Evolutionary conservation across 2,888 invertebrate genomes (phyloP).

Genomic region (Nephrotoma appendiculata): DNA sequence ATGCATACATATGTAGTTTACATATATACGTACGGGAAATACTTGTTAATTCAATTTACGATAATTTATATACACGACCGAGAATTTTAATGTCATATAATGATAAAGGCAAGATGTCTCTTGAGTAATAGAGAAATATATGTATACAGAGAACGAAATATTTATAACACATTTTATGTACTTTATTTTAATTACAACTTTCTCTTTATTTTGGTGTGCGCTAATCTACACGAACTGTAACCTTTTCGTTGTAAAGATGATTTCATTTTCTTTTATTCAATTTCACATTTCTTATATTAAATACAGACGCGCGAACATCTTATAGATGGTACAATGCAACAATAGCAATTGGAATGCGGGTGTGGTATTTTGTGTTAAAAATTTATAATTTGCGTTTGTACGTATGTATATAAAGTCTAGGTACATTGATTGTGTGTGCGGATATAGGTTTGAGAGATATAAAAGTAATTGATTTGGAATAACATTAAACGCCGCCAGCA

Average conservation of each 20-base stretch:
- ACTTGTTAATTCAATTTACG: background rate
- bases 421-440: background rate
- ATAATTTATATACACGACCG: background rate
- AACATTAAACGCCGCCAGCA: background rate
- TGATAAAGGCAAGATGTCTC: background rate
- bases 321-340: background rate
- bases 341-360: background rate
- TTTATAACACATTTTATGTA: background rate
- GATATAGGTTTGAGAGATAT: background rate
- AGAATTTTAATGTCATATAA: background rate
- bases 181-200: background rate
- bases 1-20: background rate
- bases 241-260: background rate
- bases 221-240: background rate
- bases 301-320: background rate
- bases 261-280: background rate
- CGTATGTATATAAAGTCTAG: background rate
- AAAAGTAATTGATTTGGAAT: background rate
- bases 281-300: background rate
- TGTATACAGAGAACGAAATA: background rate
- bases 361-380: background rate
- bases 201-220: background rate
- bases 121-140: background rate
- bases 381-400: background rate
- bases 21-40: background rate